phyloP scores from a whole-genome alignment of 2,113 vertebrate genomes.

The Polypterus senegalus region DNA sequence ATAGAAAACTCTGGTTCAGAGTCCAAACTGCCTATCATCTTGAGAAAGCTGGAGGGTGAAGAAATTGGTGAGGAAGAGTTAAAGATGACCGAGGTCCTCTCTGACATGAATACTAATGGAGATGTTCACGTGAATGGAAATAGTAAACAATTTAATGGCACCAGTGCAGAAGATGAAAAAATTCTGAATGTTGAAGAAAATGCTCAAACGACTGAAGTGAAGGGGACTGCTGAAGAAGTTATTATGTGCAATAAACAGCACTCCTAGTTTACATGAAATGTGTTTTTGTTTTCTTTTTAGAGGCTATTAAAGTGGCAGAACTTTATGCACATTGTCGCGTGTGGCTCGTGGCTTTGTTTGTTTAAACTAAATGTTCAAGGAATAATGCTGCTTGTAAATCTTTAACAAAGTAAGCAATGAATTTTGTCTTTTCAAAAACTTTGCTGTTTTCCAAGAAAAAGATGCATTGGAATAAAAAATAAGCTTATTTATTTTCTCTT shows the following conservation, averaged over 20 bases:
- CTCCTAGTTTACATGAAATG: conserved; percentile 40
- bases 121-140: conserved; percentile 61
- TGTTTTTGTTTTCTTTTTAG: conserved; percentile 37
- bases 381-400: conserved; percentile 52
- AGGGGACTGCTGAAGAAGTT: conserved; percentile 53
- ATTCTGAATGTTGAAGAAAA: conserved; percentile 35
- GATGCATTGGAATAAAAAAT: conserved; percentile 11
- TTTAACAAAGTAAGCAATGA: conserved; percentile 9
- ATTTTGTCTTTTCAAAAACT: conserved; percentile 4
- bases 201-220: conserved; percentile 50
- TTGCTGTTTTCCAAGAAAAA: conserved; percentile 7
- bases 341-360: conserved; percentile 48
- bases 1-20: conserved; percentile 64
- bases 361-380: conserved; percentile 31
- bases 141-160: conserved; percentile 49
- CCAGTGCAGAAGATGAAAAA: conserved; percentile 34
- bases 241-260: conserved; percentile 24
- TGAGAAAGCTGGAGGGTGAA: conserved; percentile 60
- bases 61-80: conserved; percentile 45
- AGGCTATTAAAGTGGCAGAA: conserved; percentile 37
- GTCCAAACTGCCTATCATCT: conserved; percentile 70
- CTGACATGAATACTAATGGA: conserved; percentile 41
- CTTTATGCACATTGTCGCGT: conserved; percentile 37
- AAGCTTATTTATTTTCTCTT: background rate
- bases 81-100: conserved; percentile 30